Conservation (phyloP, 2,797 vertebrate species). For the Tamandua tetradactyla region DNA sequence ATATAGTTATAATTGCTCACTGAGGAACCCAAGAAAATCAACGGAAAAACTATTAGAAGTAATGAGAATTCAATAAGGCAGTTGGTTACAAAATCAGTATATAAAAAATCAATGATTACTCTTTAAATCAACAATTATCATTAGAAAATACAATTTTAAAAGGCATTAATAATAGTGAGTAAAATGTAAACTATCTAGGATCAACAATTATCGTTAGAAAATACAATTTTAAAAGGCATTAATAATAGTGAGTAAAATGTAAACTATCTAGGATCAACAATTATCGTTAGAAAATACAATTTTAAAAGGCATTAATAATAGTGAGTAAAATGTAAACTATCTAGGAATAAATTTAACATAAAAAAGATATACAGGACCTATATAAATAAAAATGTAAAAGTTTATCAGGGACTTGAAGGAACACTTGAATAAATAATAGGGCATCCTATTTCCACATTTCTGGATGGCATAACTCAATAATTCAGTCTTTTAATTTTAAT, state of each 20-base stretch:
- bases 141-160: background rate
- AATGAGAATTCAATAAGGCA: background rate
- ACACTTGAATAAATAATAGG: constrained; percentile 10
- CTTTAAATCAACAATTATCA: constrained; percentile 7
- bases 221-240: background rate
- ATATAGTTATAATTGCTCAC: background rate
- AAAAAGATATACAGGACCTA: background rate
- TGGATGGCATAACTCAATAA: constrained; percentile 11
- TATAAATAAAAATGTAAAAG: constrained; percentile 47
- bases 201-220: too few species aligned
- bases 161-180: background rate
- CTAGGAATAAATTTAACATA: constrained; percentile 2
- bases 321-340: constrained; percentile 7
- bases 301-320: background rate
- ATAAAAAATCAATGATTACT: background rate
- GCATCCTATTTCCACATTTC: background rate
- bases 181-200: constrained; percentile 4
- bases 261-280: constrained; percentile 17
- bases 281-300: too few species aligned
- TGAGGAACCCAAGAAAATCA: background rate
- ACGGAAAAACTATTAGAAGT: background rate
- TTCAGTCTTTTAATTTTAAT: constrained; percentile 28
- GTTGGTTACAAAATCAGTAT: background rate
- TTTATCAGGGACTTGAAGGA: background rate
- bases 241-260: background rate